These are phyloP conservation scores for Cepphus grylle DNA, from an alignment of 2,113 vertebrate genomes.

Conservation along the genomic window DNA sequence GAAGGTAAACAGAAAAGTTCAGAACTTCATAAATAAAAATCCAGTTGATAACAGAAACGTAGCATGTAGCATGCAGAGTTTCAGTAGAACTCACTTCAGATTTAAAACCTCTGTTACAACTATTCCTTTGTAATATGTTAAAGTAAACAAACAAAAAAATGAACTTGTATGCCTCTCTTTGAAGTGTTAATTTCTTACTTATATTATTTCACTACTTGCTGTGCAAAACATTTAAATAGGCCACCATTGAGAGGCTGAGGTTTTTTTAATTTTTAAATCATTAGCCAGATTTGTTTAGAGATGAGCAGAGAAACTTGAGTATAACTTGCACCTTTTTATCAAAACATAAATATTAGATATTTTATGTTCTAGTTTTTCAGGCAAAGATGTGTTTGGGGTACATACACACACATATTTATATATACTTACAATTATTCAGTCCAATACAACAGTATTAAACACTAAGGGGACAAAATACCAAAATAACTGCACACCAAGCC, in stretches of 20 bases:
- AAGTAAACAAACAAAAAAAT: not conserved
- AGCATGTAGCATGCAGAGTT: not conserved
- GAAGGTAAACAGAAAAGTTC: not conserved
- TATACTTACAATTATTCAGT: not conserved
- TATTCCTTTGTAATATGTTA: not conserved
- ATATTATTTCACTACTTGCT: not conserved
- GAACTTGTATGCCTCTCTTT: not conserved
- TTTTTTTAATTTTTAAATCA: not conserved
- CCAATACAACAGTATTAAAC: not conserved
- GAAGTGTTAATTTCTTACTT: not conserved
- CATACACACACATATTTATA: not conserved
- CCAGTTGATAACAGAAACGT: not conserved
- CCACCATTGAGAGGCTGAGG: rapidly evolving
- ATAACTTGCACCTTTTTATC: not conserved
- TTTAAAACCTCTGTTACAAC: not conserved
- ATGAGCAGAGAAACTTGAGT: not conserved
- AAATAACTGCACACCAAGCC: not conserved
- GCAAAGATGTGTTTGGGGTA: not conserved
- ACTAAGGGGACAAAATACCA: not conserved
- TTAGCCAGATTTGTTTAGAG: not conserved
- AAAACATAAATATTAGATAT: not conserved
- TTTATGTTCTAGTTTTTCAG: not conserved
- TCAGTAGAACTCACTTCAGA: not conserved
- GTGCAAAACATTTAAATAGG: not conserved
- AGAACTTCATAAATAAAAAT: not conserved